Percentiles rank a stretch among this genome's conserved stretches.
Evolutionary conservation across 2,888 invertebrate genomes (phyloP).

Genomic region (Pachymerium ferrugineum): DNA sequence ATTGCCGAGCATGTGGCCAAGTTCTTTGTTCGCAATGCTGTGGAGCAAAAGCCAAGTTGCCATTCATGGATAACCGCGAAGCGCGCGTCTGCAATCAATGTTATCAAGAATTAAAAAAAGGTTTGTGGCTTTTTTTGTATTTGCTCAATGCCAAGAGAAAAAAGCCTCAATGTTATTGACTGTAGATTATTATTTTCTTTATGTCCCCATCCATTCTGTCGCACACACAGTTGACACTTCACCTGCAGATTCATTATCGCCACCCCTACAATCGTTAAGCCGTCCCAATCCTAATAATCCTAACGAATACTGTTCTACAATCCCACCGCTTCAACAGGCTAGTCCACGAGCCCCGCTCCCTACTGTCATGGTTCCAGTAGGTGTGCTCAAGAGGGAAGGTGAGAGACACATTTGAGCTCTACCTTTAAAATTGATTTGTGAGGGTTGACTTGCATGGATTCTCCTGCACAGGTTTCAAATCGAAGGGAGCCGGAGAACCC

Average conservation of each 20-base stretch:
- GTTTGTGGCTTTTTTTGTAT: conserved; percentile 20
- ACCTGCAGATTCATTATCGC: background rate
- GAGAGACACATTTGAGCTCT: conserved; percentile 39
- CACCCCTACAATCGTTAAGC: conserved; percentile 40
- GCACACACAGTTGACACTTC: background rate
- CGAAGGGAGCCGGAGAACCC: conserved; percentile 52
- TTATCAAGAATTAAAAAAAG: conserved; percentile 41
- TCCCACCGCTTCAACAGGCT: conserved; percentile 69
- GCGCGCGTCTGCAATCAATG: conserved; percentile 72
- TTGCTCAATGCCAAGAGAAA: background rate
- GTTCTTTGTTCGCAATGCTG: conserved; percentile 75
- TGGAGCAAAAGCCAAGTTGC: conserved; percentile 62
- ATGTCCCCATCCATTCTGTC: background rate
- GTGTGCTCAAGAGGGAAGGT: conserved; percentile 69
- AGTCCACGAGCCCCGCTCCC: conserved; percentile 54
- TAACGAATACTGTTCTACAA: conserved; percentile 77
- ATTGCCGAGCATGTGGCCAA: conserved; percentile 79
- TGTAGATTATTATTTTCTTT: background rate
- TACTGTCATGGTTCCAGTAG: conserved; percentile 78
- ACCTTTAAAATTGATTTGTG: background rate
- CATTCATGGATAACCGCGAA: conserved; percentile 67
- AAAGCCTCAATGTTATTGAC: background rate
- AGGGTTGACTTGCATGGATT: background rate
- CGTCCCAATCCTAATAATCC: conserved; percentile 79
- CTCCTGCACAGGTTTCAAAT: conserved; percentile 29